Base-by-base conservation (phyloP, 2,113 vertebrate species). In the Engraulis encrasicolus region DNA sequence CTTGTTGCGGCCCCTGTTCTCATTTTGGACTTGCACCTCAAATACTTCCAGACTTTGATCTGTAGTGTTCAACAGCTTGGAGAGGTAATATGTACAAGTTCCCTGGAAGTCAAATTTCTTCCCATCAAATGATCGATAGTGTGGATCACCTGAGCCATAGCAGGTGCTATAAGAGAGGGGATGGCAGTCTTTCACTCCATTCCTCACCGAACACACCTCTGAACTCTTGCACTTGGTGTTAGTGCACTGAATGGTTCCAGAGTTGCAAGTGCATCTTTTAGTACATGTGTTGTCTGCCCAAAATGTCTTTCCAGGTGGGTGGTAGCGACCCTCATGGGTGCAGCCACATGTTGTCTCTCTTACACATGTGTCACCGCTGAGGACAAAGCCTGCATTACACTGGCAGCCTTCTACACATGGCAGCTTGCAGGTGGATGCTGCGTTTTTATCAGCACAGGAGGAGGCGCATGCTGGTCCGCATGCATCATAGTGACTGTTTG, bases 111-210 rank as follows among this genome's bases (percentile, higher is more conserved):
- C 82, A 78, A 88, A 92, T 6, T n/a, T 6, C 78, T 78, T 85
- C 0, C 91, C 91, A 83, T 91, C 90, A 66, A 91, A 91, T 7
- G 90, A 85, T 7, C 23, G 77, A 83, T 90, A 91, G 82, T 91
- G 91, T n/a, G 87, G 89, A 78, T 90, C 90, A 1, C 90, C 90
- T n/a, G 81, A 78, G 78, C 71, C 90, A 19, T 50, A 45, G 36
- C 91, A 92, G 19, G 78, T 78, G 9, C 83, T 50, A 0, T 85
- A 82, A 17, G 88, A 83, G 3, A 23, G 17, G 7, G 96, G 95
- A 0, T 92, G 93, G 78, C 96, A 96, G 36, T 82, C 90, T 0
- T 40, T 86, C 80, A 95, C 81, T 4, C 95, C 95, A 0, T 89
- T 38, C n/a, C 90, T 85, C 23, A 95, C 84, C 37, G 49, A 66